Evolutionary conservation across 2,797 vertebrate genomes (phyloP).

Genomic region (Oreochromis grahami): DNA sequence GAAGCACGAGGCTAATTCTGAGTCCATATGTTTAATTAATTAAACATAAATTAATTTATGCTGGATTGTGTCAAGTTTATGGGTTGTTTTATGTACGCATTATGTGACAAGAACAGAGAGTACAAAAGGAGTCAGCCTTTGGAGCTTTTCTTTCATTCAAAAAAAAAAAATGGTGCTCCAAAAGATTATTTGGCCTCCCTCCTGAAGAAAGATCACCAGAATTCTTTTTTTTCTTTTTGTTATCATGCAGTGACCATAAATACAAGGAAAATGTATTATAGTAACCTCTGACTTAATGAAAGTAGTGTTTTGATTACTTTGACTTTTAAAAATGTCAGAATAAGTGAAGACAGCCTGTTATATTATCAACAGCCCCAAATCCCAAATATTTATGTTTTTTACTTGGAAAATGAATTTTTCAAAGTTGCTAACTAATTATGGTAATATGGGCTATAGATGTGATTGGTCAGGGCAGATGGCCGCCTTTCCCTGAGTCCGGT

Average conservation of each 20-base stretch:
- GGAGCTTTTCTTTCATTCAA: neutral
- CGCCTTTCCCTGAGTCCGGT: neutral
- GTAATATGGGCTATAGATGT: neutral
- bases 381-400: neutral
- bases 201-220: neutral
- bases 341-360: neutral
- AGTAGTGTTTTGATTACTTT: neutral
- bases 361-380: neutral
- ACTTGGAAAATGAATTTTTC: neutral
- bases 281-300: neutral
- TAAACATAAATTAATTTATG: neutral
- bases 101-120: neutral
- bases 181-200: neutral
- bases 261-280: neutral
- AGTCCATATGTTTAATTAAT: neutral
- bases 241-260: neutral
- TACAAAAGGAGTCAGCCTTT: neutral
- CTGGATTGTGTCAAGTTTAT: neutral
- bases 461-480: neutral
- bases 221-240: neutral
- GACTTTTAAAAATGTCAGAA: neutral
- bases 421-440: neutral
- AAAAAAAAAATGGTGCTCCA: neutral
- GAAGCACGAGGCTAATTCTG: neutral
- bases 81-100: neutral